A percentile compares a stretch with the other conserved stretches of the same genome.
These are phyloP conservation scores for Morbakka virulenta DNA, from an alignment of 30 jellyfish, hydroid and myxozoan genomes.

Conservation along the genomic window DNA sequence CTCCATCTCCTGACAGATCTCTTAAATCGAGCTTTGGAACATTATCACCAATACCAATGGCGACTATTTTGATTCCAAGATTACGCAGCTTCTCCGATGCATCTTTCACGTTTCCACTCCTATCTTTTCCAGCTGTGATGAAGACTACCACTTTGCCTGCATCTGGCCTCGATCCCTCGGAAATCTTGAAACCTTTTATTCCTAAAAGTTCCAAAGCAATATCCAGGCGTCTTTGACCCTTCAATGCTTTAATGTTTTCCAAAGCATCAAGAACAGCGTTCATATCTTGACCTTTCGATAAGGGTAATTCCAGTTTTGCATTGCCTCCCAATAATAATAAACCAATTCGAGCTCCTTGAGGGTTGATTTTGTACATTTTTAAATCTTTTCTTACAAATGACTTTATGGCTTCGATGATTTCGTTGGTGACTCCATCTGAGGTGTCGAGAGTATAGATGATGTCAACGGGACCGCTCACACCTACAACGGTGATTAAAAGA, in stretches of 20 bases:
- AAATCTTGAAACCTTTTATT: neutral
- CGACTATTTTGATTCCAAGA: neutral
- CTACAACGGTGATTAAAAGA: too few relatives aligned
- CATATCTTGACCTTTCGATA: neutral
- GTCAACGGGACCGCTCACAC: too few relatives aligned
- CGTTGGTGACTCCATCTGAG: conserved; percentile 18
- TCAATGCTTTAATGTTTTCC: neutral
- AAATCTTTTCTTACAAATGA: neutral
- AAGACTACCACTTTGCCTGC: conserved; percentile 45
- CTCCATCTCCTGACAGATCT: too few relatives aligned
- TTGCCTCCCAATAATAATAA: neutral
- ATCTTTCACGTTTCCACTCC: conserved; percentile 9
- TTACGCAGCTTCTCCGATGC: neutral
- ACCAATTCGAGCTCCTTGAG: conserved; percentile 12
- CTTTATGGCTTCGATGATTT: neutral
- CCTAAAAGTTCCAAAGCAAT: conserved; percentile 1
- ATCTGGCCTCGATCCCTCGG: conserved; percentile 15
- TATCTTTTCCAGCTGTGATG: conserved; percentile 17
- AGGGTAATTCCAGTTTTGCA: neutral
- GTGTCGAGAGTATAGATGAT: conserved; percentile 30
- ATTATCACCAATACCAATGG: neutral
- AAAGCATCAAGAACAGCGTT: conserved; percentile 12
- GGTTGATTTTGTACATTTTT: neutral
- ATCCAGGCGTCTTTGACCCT: conserved; percentile 17
- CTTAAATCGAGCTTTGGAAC: neutral